These are phyloP conservation scores for Drosophila bifasciata DNA, from an alignment of 1,140 invertebrate genomes.

Conservation along the genomic window DNA sequence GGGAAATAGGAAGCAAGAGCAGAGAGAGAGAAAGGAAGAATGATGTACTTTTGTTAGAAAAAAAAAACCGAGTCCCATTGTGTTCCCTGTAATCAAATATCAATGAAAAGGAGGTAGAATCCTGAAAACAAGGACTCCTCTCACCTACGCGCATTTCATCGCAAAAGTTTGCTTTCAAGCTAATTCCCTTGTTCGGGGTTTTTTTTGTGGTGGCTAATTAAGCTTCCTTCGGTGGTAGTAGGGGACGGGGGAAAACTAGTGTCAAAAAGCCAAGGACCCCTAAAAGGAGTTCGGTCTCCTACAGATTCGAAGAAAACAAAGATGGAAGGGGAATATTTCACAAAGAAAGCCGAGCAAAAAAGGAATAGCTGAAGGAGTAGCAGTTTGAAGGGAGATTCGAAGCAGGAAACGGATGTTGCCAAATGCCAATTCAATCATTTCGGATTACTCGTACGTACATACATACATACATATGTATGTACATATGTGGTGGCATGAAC, in stretches of 20 bases:
- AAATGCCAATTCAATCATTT: slow-evolving; percentile 52
- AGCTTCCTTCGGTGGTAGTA: not conserved
- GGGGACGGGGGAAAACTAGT: slow-evolving; percentile 28
- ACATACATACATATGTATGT: no score
- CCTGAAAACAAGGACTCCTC: no score
- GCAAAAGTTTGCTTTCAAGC: slow-evolving; percentile 21
- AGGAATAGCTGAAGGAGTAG: not conserved
- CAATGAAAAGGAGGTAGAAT: slow-evolving; percentile 34
- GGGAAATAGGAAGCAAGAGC: no score
- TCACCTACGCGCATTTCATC: not conserved
- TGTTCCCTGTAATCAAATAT: slow-evolving; percentile 58
- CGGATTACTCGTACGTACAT: slow-evolving; percentile 13
- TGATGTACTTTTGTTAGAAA: slow-evolving; percentile 33
- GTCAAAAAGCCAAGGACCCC: slow-evolving; percentile 34
- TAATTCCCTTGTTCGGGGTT: no score
- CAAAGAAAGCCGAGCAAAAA: not conserved
- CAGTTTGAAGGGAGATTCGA: not conserved
- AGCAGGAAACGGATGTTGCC: slow-evolving; percentile 41
- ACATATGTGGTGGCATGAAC: slow-evolving; percentile 4
- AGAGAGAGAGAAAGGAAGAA: not conserved
- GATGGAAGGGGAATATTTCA: not conserved
- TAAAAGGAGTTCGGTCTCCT: slow-evolving; percentile 2
- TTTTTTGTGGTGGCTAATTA: slow-evolving; percentile 32
- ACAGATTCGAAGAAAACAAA: slow-evolving; percentile 3
- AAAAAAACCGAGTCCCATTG: slow-evolving; percentile 39